phyloP scores from a whole-genome alignment of 2,113 vertebrate species.

The Herpailurus yagouaroundi region DNA sequence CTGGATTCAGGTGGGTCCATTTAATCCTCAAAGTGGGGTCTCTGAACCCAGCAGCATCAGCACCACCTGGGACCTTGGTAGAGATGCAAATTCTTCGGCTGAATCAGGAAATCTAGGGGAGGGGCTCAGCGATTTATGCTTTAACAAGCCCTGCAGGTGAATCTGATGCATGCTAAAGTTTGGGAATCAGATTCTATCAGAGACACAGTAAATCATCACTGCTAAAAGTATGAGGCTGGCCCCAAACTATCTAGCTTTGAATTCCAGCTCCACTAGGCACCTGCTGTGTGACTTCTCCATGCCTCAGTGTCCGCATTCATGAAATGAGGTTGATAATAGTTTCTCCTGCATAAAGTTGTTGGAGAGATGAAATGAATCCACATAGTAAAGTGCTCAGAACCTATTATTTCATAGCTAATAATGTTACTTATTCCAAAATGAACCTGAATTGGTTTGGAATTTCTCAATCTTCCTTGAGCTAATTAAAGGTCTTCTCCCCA shows the following conservation, averaged over 20 bases:
- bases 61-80: not conserved
- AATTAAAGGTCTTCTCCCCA: not conserved
- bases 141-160: not conserved
- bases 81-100: not conserved
- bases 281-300: not conserved
- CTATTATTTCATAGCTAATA: not conserved
- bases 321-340: not conserved
- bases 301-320: not conserved
- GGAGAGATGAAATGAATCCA: constrained; percentile 5
- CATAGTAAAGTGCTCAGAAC: not conserved
- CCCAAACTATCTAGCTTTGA: not conserved
- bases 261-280: not conserved
- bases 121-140: not conserved
- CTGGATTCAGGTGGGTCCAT: not conserved
- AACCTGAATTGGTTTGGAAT: not conserved
- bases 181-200: not conserved
- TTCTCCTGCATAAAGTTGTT: not conserved
- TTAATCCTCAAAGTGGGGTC: not conserved
- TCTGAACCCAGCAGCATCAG: not conserved
- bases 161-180: not conserved
- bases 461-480: not conserved
- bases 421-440: constrained; percentile 1
- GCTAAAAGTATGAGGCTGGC: not conserved
- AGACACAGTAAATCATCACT: not conserved
- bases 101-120: not conserved